Base-by-base conservation (phyloP, 1,140 invertebrate species). In the Odontomachus brunneus region DNA sequence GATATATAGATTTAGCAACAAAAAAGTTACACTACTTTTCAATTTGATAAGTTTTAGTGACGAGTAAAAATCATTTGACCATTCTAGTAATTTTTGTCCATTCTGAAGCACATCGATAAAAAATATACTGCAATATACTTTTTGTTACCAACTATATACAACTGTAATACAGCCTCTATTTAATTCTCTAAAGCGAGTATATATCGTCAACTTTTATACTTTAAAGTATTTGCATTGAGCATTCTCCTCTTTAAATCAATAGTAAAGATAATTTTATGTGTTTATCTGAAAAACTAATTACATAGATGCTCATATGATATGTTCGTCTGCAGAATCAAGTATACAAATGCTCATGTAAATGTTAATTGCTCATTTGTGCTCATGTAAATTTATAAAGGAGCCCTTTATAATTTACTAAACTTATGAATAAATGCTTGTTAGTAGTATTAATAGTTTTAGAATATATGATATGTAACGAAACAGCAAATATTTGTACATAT, bases 301-400 rank as follows among this genome's bases (percentile, higher is more conserved):
- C n/a, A n/a, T n/a, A n/a, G n/a, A n/a, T n/a, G n/a, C n/a, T n/a
- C n/a, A n/a, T n/a, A n/a, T n/a, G n/a, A n/a, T n/a, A n/a, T n/a
- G n/a, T n/a, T n/a, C n/a, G n/a, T n/a, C 1, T 33, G 24, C 12
- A 19, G 38, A 44, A 44, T 11, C 17, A 74, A 60, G 3, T 63
- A 19, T 17, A 60, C n/a, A 15, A 17, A 57, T 3, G 19, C 15
- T 22, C 19, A n/a, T 78, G 59, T 85, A 57, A 38, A 85, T 80
- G 84, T 62, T n/a, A n/a, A n/a, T n/a, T n/a, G n/a, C n/a, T n/a
- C n/a, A n/a, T n/a, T n/a, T n/a, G n/a, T n/a, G n/a, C n/a, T n/a
- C n/a, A n/a, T 44, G 11, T 55, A 78, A 51, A 78, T 62, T n/a
- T 66, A 51, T 29, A 49, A 59, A 51, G n/a, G 4, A 73, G 7